These are phyloP conservation scores for Napeogenes inachia DNA, from an alignment of 2,888 invertebrate species.

Conservation along the genomic window DNA sequence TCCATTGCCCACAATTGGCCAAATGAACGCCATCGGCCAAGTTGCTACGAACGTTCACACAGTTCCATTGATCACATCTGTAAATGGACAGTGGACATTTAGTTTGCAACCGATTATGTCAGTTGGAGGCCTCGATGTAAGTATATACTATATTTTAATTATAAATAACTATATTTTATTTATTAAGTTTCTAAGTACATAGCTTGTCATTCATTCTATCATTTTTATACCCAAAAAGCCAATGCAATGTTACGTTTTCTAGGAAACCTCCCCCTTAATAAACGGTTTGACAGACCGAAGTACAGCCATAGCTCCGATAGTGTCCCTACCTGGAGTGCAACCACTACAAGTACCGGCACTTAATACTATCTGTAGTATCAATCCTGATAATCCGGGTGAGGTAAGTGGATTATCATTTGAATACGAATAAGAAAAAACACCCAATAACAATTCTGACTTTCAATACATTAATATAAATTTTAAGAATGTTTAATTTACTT, in stretches of 20 bases:
- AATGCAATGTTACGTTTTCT: not conserved
- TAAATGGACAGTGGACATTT: slow-evolving; percentile 72
- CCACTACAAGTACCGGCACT: slow-evolving; percentile 10
- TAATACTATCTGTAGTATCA: slow-evolving; percentile 1
- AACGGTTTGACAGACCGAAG: slow-evolving; percentile 51
- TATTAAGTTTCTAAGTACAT: too few relatives aligned
- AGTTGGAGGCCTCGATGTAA: slow-evolving; percentile 61
- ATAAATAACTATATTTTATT: too few relatives aligned
- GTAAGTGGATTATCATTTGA: not conserved
- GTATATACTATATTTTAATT: slow-evolving; percentile 29
- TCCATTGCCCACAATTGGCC: slow-evolving; percentile 29
- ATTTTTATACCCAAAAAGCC: too few relatives aligned
- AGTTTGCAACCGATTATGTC: slow-evolving; percentile 70
- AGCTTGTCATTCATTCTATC: too few relatives aligned
- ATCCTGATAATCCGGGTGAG: slow-evolving; percentile 8
- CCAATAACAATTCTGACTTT: too few relatives aligned
- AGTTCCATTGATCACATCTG: slow-evolving; percentile 63
- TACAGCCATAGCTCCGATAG: slow-evolving; percentile 2
- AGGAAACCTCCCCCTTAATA: slow-evolving; percentile 39
- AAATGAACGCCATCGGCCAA: slow-evolving; percentile 31
- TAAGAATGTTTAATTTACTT: too few relatives aligned
- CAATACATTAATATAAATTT: too few relatives aligned
- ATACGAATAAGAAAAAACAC: too few relatives aligned
- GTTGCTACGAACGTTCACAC: slow-evolving; percentile 57
- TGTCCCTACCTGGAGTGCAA: slow-evolving; percentile 4